Percentiles rank a stretch among this genome's conserved stretches.
phyloP scores from a whole-genome alignment of 2,113 vertebrate genomes.

The Emydura subglobosa region DNA sequence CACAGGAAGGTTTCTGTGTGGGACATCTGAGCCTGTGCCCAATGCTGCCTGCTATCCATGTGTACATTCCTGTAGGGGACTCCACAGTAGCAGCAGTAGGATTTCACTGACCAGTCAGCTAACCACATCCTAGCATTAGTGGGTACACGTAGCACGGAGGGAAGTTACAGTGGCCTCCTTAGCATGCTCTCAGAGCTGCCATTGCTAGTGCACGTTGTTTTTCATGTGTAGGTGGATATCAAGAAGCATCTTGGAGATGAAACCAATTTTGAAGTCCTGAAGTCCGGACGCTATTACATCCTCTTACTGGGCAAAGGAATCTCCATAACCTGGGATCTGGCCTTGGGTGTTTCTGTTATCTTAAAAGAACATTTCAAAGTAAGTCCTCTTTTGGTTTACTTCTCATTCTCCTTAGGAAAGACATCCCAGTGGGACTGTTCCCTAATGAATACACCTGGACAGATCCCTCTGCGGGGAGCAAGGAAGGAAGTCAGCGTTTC shows the following conservation, averaged over 20 bases:
- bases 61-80: neutral
- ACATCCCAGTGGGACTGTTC: neutral
- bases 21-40: neutral
- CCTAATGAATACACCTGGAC: neutral
- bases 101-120: neutral
- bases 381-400: conserved; percentile 33
- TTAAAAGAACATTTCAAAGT: conserved; percentile 89
- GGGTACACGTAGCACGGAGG: accelerated
- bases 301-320: conserved; percentile 88
- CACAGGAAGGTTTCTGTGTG: neutral
- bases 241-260: conserved; percentile 82
- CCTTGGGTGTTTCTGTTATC: conserved; percentile 85
- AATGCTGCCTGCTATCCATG: neutral
- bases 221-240: conserved; percentile 85
- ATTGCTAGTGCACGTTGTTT: accelerated
- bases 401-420: neutral
- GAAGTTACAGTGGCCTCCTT: neutral
- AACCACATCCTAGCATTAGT: accelerated
- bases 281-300: conserved; percentile 88
- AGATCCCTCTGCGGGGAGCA: neutral
- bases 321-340: conserved; percentile 90
- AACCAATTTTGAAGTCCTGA: conserved; percentile 86
- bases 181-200: neutral
- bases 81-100: neutral
- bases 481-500: neutral